Evolutionary conservation across 2,888 invertebrate genomes (phyloP), one percentile per base, ranked within the genome.

Genomic region (Drosophila gaucha): DNA sequence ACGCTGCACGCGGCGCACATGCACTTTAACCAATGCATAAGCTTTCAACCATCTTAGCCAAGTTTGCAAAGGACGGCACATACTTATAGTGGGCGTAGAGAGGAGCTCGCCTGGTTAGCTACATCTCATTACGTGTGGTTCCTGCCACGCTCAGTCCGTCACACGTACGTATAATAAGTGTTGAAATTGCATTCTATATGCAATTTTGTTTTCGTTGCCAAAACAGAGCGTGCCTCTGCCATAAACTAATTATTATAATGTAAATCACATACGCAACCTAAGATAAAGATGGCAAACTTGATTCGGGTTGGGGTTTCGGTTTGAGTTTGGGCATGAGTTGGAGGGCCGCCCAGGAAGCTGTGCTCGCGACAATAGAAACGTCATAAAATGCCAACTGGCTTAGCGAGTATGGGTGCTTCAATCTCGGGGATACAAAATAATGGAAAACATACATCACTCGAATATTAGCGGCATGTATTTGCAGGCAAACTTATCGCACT

Each of bases 211-310:
- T 56, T 41, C 54, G 55, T 57, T 51, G 58, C 52, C 39, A 41
- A 26, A 58, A 51, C 70, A 64, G 46, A 49, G 52, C 39, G 52
- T 72, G 69, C 59, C 70, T 63, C 59, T 63, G 58, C 57, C 74
- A 66, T 68, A 80, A 77, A 78, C 78, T 74, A 80, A 78, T 78
- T 80, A 78, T 68, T 77, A 73, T 77, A 78, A 78, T 78, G 74
- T 58, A 59, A 80, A 77, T 77, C 80, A 69, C 55, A 77, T 59
- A 66, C 74, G 55, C 73, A 56, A 56, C 36, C 41, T 50, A 28
- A 52, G 47, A 24, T 33, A 38, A 50, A 47, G 38, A 49, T 50
- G 35, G 36, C 31, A 39, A 49, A 46, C 30, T 46, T 46, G 54
- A 35, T 49, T 46, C 41, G 31, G 49, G n/a, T 28, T 68, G 46